Base-by-base conservation (phyloP, 2,797 vertebrate species). In the Hozukius guyotensis region DNA sequence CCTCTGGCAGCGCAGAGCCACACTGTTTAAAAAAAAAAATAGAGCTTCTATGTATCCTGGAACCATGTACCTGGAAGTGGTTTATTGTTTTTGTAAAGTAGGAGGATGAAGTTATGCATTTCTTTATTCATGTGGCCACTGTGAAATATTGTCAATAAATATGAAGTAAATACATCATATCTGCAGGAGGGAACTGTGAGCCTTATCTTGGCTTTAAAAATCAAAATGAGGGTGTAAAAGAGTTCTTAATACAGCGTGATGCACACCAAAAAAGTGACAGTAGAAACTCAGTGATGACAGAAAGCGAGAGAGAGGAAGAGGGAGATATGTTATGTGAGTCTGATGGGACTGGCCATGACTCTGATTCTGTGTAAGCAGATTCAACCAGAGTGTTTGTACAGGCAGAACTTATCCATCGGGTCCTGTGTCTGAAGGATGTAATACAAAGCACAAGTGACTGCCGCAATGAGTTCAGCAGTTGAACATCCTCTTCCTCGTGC, bases 11-110 rank as follows among this genome's bases (percentile, higher is more conserved):
- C 46, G 65, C 73, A 75, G 85, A 81, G 80, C 77, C 84, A 83
- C 81, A 52, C 75, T 65, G 64, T 91, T 89, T 72, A 31, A 77
- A 75, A 83, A 74, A 38, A 52, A 72, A 73, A 69, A 34, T 34
- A 88, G 59, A 78, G 71, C 55, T 74, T 85, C 38, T 20, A 83
- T 27, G 11, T 78, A 84, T 79, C 75, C 80, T 89, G 81, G 78
- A 88, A 77, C 76, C 68, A 24, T 63, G 29, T 87, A 93, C 85
- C 86, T 89, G 83, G 86, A 93, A 88, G 84, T 86, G 82, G 84
- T 87, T 89, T 84, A 69, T 74, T 91, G 74, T 89, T 87, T 89
- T 87, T 84, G 57, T 72, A 69, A 78, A 75, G 27, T 32, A 57
- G 12, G 57, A 67, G 14, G 61, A 70, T 38, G 52, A 66, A 77